Conservation (phyloP, 2,797 vertebrate genomes). For the Apodemus agrarius region DNA sequence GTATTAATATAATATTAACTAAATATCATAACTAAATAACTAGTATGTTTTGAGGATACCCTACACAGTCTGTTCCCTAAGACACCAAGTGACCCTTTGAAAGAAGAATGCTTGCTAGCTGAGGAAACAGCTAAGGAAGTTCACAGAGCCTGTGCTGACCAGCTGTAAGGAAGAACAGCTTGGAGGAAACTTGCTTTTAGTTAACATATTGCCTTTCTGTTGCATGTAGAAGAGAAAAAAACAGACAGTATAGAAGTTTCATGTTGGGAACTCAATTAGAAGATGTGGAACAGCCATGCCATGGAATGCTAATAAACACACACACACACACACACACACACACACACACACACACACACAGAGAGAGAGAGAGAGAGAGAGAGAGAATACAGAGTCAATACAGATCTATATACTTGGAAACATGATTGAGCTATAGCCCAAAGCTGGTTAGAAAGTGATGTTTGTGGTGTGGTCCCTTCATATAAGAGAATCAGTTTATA, state of each 20-base stretch:
- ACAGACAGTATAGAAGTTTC: neutral
- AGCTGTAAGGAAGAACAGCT: neutral
- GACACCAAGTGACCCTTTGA: fast-evolving
- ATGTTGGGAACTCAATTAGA: neutral
- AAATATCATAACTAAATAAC: neutral
- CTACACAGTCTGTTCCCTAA: neutral
- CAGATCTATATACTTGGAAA: neutral
- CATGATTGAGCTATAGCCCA: neutral
- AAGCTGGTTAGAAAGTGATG: neutral
- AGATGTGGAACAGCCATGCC: neutral
- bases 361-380: neutral
- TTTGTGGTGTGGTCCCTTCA: neutral
- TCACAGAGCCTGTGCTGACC: neutral
- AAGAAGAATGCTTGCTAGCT: neutral
- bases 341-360: neutral
- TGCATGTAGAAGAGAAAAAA: neutral
- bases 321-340: neutral
- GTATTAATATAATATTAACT: neutral
- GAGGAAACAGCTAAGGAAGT: neutral
- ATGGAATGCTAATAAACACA: neutral
- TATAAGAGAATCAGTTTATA: neutral
- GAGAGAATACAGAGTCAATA: neutral
- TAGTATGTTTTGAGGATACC: neutral
- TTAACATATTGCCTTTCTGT: neutral
- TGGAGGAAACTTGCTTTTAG: neutral